Evolutionary conservation across 2,888 invertebrate genomes (phyloP), one percentile per base, ranked within the genome.

Genomic region (Apotomis capreana): DNA sequence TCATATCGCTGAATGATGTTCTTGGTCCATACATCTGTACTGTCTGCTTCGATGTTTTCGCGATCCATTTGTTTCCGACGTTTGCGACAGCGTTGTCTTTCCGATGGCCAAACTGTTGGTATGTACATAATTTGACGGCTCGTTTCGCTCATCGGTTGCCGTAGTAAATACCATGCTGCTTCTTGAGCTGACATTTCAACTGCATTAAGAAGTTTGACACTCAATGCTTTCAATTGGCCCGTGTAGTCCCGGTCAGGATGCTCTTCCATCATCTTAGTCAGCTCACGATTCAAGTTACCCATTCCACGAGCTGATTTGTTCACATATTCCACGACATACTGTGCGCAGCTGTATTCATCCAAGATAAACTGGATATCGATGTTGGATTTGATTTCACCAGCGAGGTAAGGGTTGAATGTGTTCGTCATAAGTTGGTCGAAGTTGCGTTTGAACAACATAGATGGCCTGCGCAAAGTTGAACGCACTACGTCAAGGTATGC

Each of bases 151-250:
- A 26, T 26, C 26, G 26, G 26, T 26, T 26, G 26, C 26, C 26
- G 26, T 26, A 26, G 26, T 26, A 26, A 26, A 26, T 26, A 26
- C 26, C 26, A 26, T 2, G 26, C 89, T 73, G 88, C 87, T 82
- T 89, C 88, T 83, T 89, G 88, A 69, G 80, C 80, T 5, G 83
- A 78, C 77, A 89, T 88, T 75, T 89, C 88, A 58, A 83, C 80
- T 65, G 77, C 74, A 65, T 89, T 85, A 0, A 89, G 77, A 12
- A 88, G 67, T 61, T 81, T 77, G 70, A 79, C 46, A 74, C 80
- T 81, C 26, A 81, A 74, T 26, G 70, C 75, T 77, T 77, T 77
- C 37, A 76, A 76, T 51, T 74, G 73, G 10, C 63, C 77, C 6
- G 74, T 74, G 74, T 75, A 76, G 57, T 81, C 78, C 3, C 26